Conservation (phyloP, 2,113 vertebrate species). For the Ginglymostoma cirratum region DNA sequence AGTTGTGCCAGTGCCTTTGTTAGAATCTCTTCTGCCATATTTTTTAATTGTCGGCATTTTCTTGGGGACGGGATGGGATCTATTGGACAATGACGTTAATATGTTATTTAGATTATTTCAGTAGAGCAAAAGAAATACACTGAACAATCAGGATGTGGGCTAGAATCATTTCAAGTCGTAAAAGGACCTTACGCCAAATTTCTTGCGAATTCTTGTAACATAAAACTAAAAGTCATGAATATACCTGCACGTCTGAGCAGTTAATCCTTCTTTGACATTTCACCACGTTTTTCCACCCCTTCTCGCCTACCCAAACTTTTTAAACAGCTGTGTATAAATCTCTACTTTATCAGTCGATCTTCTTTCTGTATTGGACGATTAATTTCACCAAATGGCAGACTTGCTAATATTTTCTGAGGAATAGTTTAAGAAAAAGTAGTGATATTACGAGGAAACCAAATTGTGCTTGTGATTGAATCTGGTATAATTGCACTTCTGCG, state of each 20-base stretch:
- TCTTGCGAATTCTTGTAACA: background rate
- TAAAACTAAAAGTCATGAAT: background rate
- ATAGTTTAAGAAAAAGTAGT: background rate
- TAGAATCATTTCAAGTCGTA: background rate
- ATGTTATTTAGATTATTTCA: slow-evolving; percentile 19
- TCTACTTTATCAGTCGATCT: background rate
- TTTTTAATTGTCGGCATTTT: background rate
- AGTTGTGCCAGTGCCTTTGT: background rate
- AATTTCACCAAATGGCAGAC: background rate
- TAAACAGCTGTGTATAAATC: background rate
- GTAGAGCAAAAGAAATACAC: background rate
- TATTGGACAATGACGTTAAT: background rate
- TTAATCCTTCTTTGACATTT: background rate
- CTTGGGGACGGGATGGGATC: background rate
- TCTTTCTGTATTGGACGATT: background rate
- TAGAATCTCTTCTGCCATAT: background rate
- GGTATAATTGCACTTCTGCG: background rate
- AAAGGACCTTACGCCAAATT: background rate
- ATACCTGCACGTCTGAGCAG: background rate
- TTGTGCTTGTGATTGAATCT: background rate
- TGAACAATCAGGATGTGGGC: too few species aligned
- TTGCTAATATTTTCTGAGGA: background rate
- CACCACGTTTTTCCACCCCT: too few species aligned
- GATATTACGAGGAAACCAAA: background rate
- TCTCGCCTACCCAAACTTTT: background rate